phyloP scores from a whole-genome alignment of 2,113 vertebrate species.

The Actinemys pallida region DNA sequence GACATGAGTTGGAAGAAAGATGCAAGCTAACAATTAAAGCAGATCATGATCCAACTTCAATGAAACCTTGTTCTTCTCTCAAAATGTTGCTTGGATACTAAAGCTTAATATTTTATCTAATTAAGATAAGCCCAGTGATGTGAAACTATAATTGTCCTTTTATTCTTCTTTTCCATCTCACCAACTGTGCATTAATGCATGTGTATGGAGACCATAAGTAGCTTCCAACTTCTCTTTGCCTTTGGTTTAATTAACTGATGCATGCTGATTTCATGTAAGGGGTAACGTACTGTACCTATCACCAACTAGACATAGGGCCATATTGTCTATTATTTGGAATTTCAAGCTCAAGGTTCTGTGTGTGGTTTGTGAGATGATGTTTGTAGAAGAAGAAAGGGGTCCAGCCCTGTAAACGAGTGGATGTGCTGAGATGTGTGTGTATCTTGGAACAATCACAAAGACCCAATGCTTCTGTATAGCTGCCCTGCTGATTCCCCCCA shows the following conservation, averaged over 20 bases:
- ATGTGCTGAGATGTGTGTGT: accelerated
- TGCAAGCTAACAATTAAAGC: not conserved
- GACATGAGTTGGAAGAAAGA: not conserved
- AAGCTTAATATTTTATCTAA: not conserved
- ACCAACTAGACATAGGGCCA: not conserved
- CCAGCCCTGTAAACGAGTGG: not conserved
- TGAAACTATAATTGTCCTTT: not conserved
- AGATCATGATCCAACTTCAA: not conserved
- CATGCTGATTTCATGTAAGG: not conserved
- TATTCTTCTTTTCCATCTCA: not conserved
- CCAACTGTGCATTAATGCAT: not conserved
- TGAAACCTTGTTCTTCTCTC: not conserved
- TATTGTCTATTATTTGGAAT: not conserved
- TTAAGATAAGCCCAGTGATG: not conserved
- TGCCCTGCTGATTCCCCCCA: not conserved
- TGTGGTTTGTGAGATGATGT: not conserved
- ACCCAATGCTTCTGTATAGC: not conserved
- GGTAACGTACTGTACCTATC: not conserved
- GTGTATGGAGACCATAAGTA: not conserved
- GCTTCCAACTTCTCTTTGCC: not conserved
- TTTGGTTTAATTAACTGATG: not conserved
- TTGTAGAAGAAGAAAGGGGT: not conserved
- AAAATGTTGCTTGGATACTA: not conserved
- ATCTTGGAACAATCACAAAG: not conserved
- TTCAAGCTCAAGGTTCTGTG: not conserved